These are phyloP conservation scores for Gastrophysa polygoni DNA, from an alignment of 2,888 invertebrate species.

Conservation along the genomic window DNA sequence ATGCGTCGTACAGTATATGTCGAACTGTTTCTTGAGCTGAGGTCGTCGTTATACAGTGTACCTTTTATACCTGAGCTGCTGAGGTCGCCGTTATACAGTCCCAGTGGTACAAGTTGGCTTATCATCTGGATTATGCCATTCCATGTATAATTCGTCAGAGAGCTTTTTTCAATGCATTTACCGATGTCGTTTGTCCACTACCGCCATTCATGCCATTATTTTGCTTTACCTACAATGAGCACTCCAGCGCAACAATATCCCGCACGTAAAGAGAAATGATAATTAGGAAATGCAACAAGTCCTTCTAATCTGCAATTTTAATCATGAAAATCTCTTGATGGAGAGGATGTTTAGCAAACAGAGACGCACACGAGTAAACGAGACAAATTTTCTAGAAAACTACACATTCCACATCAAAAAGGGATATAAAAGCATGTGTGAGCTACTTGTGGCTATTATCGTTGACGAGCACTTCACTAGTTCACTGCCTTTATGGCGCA, in stretches of 20 bases:
- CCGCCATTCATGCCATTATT: neutral
- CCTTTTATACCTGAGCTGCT: too few relatives aligned
- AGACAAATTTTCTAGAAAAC: slow-evolving; percentile 56
- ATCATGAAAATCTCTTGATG: slow-evolving; percentile 36
- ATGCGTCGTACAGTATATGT: too few relatives aligned
- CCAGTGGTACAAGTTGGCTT: too few relatives aligned
- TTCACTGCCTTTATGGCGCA: slow-evolving; percentile 43
- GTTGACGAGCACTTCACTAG: slow-evolving; percentile 55
- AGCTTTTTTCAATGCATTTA: too few relatives aligned
- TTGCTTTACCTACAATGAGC: neutral
- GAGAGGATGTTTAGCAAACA: slow-evolving; percentile 39
- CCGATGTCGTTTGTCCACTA: neutral
- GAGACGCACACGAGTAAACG: slow-evolving; percentile 45
- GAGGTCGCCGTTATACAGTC: too few relatives aligned
- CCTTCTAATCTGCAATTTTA: slow-evolving; percentile 36
- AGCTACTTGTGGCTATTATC: slow-evolving; percentile 57
- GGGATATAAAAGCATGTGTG: slow-evolving; percentile 54
- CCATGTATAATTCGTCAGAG: too few relatives aligned
- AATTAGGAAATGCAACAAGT: slow-evolving; percentile 37
- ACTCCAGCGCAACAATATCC: neutral
- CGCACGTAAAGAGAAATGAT: slow-evolving; percentile 8
- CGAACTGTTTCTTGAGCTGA: too few relatives aligned
- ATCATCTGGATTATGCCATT: too few relatives aligned
- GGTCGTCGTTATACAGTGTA: too few relatives aligned
- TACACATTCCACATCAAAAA: slow-evolving; percentile 53